Base-by-base conservation (phyloP, 1,140 invertebrate species). In the Octopus sinensis region DNA sequence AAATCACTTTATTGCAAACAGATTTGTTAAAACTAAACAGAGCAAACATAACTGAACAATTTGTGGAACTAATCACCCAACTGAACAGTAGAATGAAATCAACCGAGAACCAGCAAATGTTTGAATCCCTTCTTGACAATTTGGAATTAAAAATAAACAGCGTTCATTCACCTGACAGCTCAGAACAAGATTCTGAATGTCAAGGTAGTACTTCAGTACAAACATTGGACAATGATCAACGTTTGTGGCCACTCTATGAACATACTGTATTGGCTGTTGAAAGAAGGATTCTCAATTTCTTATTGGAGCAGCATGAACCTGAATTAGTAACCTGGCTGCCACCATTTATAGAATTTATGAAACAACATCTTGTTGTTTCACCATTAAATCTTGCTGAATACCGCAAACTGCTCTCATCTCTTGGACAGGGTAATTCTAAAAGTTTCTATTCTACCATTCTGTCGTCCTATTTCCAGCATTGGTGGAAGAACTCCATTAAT, bases 401-500 rank as follows among this genome's bases (percentile, higher is more conserved):
- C 30, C 68, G 30, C 5, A 73, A 53, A 53, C 77, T 78, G 54
- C 43, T 53, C 6, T 54, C 62, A 53, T 80, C 84, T 71, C 84
- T 87, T 85, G 80, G 80, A 30, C 82, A 82, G 10, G 80, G 80
- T 43, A 78, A 83, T 43, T 78, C 86, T 43, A 84, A 84, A 54
- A 78, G 79, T 30, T 52, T 85, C 43, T 52, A 81, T 4, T 53
- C 86, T 30, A 82, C 84, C 0, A 78, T 79, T 30, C 82, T 82
- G 73, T 12, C 80, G 54, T 84, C 81, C 73, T 78, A 75, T 13
- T 73, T n/a, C 30, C 68, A n/a, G 6, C 68, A 73, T 13, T 73
- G 68, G 68, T 73, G 68, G 68, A 13, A 73, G 13, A 73, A 73
- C 13, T 73, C 68, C 13, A 17, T 73, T 13, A 73, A 73, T 23